phyloP scores from a whole-genome alignment of 2,888 invertebrate species.

The Thera obeliscata region DNA sequence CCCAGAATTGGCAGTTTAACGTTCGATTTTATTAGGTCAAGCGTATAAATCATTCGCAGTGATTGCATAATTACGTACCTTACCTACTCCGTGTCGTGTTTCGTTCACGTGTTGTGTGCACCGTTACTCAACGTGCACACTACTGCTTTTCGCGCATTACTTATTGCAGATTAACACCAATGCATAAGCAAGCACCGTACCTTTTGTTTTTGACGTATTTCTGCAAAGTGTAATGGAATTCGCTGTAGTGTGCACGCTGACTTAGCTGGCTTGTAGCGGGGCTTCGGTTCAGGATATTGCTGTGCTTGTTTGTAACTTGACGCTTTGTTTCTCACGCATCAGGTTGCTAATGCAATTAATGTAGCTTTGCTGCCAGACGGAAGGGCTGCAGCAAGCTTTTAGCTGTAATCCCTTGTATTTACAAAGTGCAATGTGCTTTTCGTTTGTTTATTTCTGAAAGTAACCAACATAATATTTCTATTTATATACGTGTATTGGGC shows the following conservation, averaged over 20 bases:
- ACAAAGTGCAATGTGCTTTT: conserved; percentile 7
- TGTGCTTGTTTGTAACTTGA: conserved; percentile 56
- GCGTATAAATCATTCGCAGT: conserved; percentile 53
- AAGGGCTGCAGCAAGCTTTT: conserved; percentile 24
- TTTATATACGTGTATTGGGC: neutral
- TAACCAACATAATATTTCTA: neutral
- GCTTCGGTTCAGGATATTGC: conserved; percentile 50
- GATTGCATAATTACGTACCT: conserved; percentile 52
- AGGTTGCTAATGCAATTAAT: conserved; percentile 52
- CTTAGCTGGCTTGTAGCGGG: conserved; percentile 30
- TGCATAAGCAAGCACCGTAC: conserved; percentile 7
- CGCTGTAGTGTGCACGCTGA: conserved; percentile 24
- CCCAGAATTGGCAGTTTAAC: conserved; percentile 45
- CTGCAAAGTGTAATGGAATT: conserved; percentile 20
- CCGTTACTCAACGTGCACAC: conserved; percentile 54
- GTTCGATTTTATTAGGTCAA: conserved; percentile 55
- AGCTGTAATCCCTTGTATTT: conserved; percentile 13
- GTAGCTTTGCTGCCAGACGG: conserved; percentile 36
- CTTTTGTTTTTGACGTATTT: conserved; percentile 22
- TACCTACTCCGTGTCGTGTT: conserved; percentile 50
- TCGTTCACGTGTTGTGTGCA: conserved; percentile 56
- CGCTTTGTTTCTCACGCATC: conserved; percentile 62
- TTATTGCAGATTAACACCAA: conserved; percentile 29
- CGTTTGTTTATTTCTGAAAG: neutral
- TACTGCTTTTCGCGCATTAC: conserved; percentile 39